phyloP scores from a whole-genome alignment of 2,888 invertebrate species.

The Ditula angustiorana region DNA sequence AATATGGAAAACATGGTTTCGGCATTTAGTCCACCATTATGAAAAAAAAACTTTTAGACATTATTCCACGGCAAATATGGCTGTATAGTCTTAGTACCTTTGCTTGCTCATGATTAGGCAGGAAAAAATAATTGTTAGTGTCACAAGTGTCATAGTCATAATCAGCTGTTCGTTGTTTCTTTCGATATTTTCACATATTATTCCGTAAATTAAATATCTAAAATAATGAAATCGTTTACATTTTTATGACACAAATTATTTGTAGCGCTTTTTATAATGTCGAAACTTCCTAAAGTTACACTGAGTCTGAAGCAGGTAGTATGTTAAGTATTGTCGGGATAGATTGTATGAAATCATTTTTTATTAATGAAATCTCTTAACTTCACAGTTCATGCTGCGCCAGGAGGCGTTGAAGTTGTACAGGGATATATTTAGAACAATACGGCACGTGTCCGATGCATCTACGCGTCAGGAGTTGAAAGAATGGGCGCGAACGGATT shows the following conservation, averaged over 20 bases:
- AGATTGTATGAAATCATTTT: background rate
- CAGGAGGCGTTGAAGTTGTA: conserved; percentile 92
- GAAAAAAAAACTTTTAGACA: too few species aligned
- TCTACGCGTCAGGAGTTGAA: conserved; percentile 87
- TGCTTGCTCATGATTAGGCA: too few species aligned
- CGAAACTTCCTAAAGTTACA: conserved; percentile 77
- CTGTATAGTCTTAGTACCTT: too few species aligned
- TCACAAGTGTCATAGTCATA: conserved; percentile 5
- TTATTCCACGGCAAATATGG: too few species aligned
- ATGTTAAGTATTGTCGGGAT: background rate
- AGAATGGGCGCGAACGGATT: conserved; percentile 91
- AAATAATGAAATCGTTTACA: background rate
- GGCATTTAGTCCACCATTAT: too few species aligned
- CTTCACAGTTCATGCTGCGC: conserved; percentile 90
- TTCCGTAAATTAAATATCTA: background rate
- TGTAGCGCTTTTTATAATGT: conserved; percentile 51
- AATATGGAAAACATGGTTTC: too few species aligned
- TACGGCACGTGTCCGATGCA: conserved; percentile 88
- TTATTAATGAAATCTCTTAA: conserved; percentile 10
- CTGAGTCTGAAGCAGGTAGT: conserved; percentile 87
- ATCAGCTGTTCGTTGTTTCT: conserved; percentile 1
- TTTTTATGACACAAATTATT: background rate
- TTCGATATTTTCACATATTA: background rate
- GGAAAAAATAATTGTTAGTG: too few species aligned
- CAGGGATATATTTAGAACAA: conserved; percentile 88